phyloP scores from a whole-genome alignment of 2,113 vertebrate species.

The Gasterosteus aculeatus region DNA sequence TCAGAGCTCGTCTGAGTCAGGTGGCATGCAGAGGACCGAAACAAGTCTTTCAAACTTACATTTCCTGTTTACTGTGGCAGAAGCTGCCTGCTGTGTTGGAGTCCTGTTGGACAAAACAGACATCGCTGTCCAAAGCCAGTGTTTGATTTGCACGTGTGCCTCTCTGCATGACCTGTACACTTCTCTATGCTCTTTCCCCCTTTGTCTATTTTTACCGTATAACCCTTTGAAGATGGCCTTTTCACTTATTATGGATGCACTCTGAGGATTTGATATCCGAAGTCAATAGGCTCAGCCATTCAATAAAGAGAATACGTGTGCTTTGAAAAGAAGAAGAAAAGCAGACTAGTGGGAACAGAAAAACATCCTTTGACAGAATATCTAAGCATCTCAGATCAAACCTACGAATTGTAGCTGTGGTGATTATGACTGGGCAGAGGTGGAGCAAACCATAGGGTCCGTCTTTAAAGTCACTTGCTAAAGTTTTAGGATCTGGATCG shows the following conservation, averaged over 20 bases:
- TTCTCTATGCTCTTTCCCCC: conserved; percentile 57
- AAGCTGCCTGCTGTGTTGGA: conserved; percentile 44
- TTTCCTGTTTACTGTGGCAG: conserved; percentile 44
- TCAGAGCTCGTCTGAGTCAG: conserved; percentile 36
- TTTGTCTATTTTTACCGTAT: conserved; percentile 28
- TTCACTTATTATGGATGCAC: conserved; percentile 64
- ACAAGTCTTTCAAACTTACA: conserved; percentile 45
- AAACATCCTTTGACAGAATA: conserved; percentile 59
- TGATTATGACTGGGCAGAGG: conserved; percentile 47
- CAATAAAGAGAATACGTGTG: conserved; percentile 72
- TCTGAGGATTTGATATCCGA: conserved; percentile 56
- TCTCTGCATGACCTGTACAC: conserved; percentile 19
- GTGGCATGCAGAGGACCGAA: conserved; percentile 32
- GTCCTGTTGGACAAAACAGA: conserved; percentile 50
- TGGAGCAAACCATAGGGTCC: conserved; percentile 5
- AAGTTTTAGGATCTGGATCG: conserved; percentile 25
- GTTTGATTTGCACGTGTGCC: conserved; percentile 31
- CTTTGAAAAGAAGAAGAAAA: conserved; percentile 72
- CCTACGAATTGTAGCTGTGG: conserved; percentile 14
- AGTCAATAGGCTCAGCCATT: conserved; percentile 44
- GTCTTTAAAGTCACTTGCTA: conserved; percentile 29
- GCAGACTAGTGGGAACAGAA: conserved; percentile 35
- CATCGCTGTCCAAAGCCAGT: conserved; percentile 20
- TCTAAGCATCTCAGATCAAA: conserved; percentile 51
- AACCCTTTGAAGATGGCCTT: conserved; percentile 55